Base-by-base conservation (phyloP, 2,888 invertebrate genomes). In the Pristionchus entomophagus region DNA sequence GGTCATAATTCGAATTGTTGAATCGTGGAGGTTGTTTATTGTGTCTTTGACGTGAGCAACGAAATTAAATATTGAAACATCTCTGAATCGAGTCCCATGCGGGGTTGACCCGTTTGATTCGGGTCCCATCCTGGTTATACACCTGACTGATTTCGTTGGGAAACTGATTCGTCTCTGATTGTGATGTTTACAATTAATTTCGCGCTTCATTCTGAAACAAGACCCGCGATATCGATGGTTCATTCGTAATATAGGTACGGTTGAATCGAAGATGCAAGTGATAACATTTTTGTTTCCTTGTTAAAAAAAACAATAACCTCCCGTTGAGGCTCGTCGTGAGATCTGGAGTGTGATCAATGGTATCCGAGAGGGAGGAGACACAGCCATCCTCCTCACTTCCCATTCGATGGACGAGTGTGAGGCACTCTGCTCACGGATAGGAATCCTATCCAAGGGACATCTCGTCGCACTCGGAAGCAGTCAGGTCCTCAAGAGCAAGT, bases 311-410 rank as follows among this genome's bases (percentile, higher is more conserved):
- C 53, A 62, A 35, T 80, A 19, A 38, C 1, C 62, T 51, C 14
- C 49, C 0, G 2, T 6, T 10, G 62, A 90, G 87, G 95, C 96
- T 0, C 95, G 96, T 89, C 92, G 95, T 73, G 95, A 95, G 91
- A 93, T 96, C 65, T 95, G 95, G 91, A 87, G 88, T 49, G 77
- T 91, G 73, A 56, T 91, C n/a, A 78, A 86, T 19, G 88, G 87
- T 56, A 87, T 88, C n/a, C 77, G 90, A 17, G 88, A 90, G 6
- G 73, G 73, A 0, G 78, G 86, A 35, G 69, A 86, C 19, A 84
- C 86, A 0, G 88, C 95, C 35, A 94, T 95, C 53, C 92, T 95
- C 19, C 92, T 95, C n/a, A 95, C 95, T 4, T 95, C 95, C 6
- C 95, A 95, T 91, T 94, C 88, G 65, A 93, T 93, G 93, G 91